phyloP scores from a whole-genome alignment of 2,113 vertebrate species.

The Ailuropoda melanoleuca region DNA sequence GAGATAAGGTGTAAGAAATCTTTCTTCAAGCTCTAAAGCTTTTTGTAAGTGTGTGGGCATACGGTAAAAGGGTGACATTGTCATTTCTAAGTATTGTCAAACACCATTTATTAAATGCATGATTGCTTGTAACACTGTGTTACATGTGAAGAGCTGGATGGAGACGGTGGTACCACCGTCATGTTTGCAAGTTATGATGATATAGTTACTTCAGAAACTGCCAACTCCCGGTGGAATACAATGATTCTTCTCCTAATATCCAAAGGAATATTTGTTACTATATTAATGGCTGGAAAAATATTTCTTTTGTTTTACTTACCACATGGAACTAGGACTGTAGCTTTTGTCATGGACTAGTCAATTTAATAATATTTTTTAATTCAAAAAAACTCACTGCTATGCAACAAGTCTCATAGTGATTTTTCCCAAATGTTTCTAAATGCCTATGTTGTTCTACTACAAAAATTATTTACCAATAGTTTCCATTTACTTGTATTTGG shows the following conservation, averaged over 20 bases:
- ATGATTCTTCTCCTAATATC: background rate
- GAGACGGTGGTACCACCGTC: background rate
- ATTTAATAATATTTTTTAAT: background rate
- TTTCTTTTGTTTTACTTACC: background rate
- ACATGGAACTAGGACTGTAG: background rate
- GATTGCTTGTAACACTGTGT: background rate
- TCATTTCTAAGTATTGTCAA: constrained; percentile 7
- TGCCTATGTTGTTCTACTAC: background rate
- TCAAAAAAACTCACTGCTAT: background rate
- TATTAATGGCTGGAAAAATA: background rate
- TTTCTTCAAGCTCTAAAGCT: background rate
- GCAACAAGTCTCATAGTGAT: background rate
- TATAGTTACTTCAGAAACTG: background rate
- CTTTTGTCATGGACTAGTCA: background rate
- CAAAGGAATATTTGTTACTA: background rate
- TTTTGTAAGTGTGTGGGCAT: background rate
- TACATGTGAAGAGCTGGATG: background rate
- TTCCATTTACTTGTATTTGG: background rate
- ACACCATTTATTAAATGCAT: background rate
- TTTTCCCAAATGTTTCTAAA: constrained; percentile 26
- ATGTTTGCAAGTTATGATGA: background rate
- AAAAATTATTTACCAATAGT: background rate
- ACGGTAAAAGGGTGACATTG: background rate
- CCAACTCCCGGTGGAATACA: background rate
- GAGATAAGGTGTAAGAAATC: background rate